Conservation (phyloP, 2,888 invertebrate species). For the Diarsia brunnea region DNA sequence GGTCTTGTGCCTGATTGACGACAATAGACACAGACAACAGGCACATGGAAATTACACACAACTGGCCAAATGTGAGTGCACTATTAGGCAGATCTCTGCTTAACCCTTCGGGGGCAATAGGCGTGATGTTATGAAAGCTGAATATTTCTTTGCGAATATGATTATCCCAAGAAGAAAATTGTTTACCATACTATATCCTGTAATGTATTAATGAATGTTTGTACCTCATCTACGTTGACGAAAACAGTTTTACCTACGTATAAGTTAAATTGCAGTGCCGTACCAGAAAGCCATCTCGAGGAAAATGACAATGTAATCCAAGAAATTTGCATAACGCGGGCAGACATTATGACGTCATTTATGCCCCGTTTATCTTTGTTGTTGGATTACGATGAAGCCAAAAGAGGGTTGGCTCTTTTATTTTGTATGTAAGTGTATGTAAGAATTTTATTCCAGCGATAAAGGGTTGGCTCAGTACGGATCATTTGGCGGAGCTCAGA, state of each 20-base stretch:
- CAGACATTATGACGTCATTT: constrained; percentile 53
- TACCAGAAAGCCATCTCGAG: constrained; percentile 56
- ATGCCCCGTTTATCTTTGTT: constrained; percentile 63
- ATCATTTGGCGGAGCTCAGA: constrained; percentile 27
- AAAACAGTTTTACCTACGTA: constrained; percentile 20
- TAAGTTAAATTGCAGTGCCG: constrained; percentile 56
- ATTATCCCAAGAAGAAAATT: neutral
- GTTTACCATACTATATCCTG: neutral
- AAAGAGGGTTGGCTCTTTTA: constrained; percentile 50
- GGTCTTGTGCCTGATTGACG: too few relatives aligned
- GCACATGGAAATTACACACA: too few relatives aligned
- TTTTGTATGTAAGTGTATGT: constrained; percentile 52
- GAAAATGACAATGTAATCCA: constrained; percentile 60
- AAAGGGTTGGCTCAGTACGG: constrained; percentile 43
- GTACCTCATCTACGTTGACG: constrained; percentile 25
- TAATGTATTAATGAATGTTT: constrained; percentile 8
- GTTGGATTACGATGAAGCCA: constrained; percentile 52
- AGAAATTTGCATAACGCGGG: constrained; percentile 59
- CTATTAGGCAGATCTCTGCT: too few relatives aligned
- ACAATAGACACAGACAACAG: too few relatives aligned
- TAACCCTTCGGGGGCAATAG: too few relatives aligned
- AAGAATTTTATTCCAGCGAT: constrained; percentile 46
- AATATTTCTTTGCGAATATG: neutral
- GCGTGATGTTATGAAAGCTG: neutral
- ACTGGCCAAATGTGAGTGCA: too few relatives aligned